These are phyloP conservation scores for Pangasius macronema DNA, from an alignment of 2,797 vertebrate genomes.

Conservation along the genomic window DNA sequence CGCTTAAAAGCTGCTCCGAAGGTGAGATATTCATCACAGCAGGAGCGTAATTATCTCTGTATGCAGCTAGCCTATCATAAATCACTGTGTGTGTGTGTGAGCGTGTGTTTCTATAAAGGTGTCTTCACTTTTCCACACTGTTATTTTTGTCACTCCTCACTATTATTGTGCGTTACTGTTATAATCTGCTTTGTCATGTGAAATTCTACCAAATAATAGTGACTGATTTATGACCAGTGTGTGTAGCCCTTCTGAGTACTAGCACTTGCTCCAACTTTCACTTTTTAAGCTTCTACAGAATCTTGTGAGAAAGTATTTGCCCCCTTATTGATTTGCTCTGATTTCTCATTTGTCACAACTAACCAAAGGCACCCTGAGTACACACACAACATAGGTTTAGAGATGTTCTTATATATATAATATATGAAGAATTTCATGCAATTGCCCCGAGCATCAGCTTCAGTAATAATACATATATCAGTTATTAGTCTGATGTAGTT, in stretches of 20 bases:
- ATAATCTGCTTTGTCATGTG: neutral
- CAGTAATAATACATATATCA: neutral
- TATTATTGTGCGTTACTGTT: neutral
- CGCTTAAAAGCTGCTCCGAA: neutral
- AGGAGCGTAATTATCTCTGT: neutral
- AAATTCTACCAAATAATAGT: neutral
- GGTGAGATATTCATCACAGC: constrained; percentile 11
- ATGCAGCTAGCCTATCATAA: neutral
- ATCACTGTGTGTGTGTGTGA: neutral
- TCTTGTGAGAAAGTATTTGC: neutral
- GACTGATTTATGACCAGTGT: neutral
- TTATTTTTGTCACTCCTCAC: neutral
- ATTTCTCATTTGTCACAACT: neutral
- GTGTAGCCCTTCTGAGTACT: neutral
- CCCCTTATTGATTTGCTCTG: neutral
- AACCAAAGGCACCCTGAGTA: neutral
- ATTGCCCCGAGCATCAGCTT: neutral
- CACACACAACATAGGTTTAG: neutral
- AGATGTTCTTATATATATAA: neutral
- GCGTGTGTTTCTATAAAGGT: constrained; percentile 1
- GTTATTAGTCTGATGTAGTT: neutral
- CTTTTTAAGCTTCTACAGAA: neutral
- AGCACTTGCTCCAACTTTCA: neutral
- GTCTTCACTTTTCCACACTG: neutral
- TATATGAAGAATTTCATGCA: neutral